A percentile compares a stretch with the other conserved stretches of the same genome.
Evolutionary conservation across 2,113 vertebrate species (phyloP).

Genomic region (Antechinus stuartii): DNA sequence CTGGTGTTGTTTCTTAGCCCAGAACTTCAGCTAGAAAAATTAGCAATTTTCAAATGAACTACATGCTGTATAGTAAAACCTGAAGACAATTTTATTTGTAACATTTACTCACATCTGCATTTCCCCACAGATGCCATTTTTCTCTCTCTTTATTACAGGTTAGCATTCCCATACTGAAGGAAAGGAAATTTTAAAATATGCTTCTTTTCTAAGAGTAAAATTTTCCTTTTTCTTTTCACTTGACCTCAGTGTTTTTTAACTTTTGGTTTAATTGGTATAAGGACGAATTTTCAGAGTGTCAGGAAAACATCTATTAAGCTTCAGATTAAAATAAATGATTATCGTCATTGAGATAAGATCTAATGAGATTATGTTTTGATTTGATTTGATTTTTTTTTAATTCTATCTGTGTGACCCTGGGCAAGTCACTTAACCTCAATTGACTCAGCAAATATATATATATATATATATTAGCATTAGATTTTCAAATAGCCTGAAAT

Average conservation of each 20-base stretch:
- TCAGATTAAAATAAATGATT: constrained; percentile 7
- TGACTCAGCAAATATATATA: too few relatives aligned
- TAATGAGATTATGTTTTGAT: background rate
- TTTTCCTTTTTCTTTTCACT: background rate
- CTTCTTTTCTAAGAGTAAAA: constrained; percentile 22
- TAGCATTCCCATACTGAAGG: background rate
- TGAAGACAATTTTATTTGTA: background rate
- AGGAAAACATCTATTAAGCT: constrained; percentile 9
- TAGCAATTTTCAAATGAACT: background rate
- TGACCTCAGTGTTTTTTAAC: constrained; percentile 12
- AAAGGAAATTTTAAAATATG: background rate
- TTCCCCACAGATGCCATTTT: background rate
- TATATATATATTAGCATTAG: background rate
- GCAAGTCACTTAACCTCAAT: too few relatives aligned
- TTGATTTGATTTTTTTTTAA: too few relatives aligned
- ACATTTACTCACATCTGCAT: background rate
- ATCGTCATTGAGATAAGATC: background rate
- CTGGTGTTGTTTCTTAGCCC: background rate
- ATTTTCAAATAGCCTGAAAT: background rate
- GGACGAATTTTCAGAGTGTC: background rate
- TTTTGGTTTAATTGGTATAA: background rate
- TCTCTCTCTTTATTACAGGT: background rate
- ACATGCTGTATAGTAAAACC: background rate
- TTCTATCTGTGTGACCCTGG: too few relatives aligned
- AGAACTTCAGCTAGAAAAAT: constrained; percentile 38